These are phyloP conservation scores for Urosaurus nigricauda DNA, from an alignment of 2,797 vertebrate species.

Conservation along the genomic window DNA sequence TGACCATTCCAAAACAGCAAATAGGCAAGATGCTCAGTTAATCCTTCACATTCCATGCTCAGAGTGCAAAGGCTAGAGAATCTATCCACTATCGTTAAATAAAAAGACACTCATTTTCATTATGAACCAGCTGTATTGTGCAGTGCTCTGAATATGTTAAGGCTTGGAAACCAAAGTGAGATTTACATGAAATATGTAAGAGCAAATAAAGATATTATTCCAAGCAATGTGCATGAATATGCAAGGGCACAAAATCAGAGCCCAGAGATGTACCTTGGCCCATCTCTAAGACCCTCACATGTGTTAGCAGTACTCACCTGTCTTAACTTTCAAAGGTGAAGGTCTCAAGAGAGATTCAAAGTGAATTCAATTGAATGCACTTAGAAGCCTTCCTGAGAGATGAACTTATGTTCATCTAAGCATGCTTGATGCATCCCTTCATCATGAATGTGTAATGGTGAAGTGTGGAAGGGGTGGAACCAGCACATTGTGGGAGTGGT, in stretches of 20 bases:
- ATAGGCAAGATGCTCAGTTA: background rate
- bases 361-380: background rate
- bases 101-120: background rate
- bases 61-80: background rate
- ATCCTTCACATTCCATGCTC: slow-evolving; percentile 24
- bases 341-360: background rate
- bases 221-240: background rate
- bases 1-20: background rate
- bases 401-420: background rate
- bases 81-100: background rate
- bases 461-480: background rate
- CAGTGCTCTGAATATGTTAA: background rate
- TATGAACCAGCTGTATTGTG: background rate
- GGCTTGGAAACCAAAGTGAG: background rate
- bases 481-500: background rate
- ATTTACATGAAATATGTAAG: background rate
- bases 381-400: background rate
- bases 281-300: background rate
- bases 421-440: background rate
- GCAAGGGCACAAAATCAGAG: background rate
- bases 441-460: background rate
- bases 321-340: background rate
- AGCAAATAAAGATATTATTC: background rate
- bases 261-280: background rate
- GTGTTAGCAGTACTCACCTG: background rate